A percentile compares a stretch with the other conserved stretches of the same genome.
Evolutionary conservation across 2,888 invertebrate genomes (phyloP).

Genomic region (Drosophila meridionalis): DNA sequence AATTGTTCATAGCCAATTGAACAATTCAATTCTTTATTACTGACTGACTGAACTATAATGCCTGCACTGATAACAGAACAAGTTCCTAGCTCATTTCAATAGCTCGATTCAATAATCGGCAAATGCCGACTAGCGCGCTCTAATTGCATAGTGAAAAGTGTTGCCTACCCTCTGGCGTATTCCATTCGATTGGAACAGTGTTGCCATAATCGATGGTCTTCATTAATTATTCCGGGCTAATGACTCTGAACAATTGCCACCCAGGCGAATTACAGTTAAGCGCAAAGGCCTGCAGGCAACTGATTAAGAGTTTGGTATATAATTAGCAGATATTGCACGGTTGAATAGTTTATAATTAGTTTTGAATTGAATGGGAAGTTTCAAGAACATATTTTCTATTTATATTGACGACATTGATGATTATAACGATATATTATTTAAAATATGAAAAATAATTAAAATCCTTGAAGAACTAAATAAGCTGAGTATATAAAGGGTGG

Average conservation of each 20-base stretch:
- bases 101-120: neutral
- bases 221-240: conserved; percentile 43
- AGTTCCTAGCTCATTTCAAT: neutral
- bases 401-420: neutral
- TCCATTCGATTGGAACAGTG: conserved; percentile 36
- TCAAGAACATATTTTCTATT: neutral
- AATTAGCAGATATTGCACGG: conserved; percentile 6
- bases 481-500: no score
- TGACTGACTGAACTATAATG: neutral
- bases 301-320: conserved; percentile 6
- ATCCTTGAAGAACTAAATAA: no score
- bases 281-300: conserved; percentile 11
- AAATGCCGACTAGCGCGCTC: neutral
- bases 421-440: neutral
- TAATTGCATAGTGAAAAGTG: conserved; percentile 15
- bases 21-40: neutral
- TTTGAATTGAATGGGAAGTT: neutral
- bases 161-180: conserved; percentile 29
- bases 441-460: neutral
- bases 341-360: neutral
- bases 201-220: conserved; percentile 47
- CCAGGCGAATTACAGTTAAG: conserved; percentile 7
- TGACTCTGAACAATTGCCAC: conserved; percentile 35
- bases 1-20: conserved; percentile 5
- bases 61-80: neutral